Evolutionary conservation across 2,888 invertebrate species (phyloP).

Genomic region (Seira ritae): DNA sequence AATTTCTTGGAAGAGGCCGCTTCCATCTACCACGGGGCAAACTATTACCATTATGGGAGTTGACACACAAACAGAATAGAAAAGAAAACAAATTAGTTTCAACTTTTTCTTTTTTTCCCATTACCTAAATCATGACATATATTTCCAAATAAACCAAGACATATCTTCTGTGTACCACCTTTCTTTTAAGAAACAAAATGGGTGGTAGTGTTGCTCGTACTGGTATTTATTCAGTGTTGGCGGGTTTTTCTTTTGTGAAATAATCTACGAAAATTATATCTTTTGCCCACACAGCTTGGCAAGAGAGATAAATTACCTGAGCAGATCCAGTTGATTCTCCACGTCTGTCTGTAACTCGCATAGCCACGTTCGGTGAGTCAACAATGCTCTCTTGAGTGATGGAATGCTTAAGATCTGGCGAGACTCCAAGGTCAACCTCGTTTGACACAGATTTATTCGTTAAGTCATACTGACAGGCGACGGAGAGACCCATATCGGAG

Average conservation of each 20-base stretch:
- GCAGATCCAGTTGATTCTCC: slow-evolving; percentile 73
- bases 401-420: slow-evolving; percentile 90
- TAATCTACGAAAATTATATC: neutral
- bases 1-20: slow-evolving; percentile 88
- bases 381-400: slow-evolving; percentile 93
- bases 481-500: slow-evolving; percentile 93
- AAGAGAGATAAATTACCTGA: slow-evolving; percentile 63
- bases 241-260: too few species aligned
- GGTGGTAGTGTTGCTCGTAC: too few species aligned
- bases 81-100: neutral
- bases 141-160: neutral
- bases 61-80: neutral
- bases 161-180: neutral
- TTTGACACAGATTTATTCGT: slow-evolving; percentile 96
- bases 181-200: neutral
- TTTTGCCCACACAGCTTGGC: neutral
- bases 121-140: neutral
- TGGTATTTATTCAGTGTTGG: neutral
- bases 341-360: slow-evolving; percentile 78
- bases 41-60: slow-evolving; percentile 75
- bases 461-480: slow-evolving; percentile 95
- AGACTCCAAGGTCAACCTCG: slow-evolving; percentile 85
- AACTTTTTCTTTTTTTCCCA: neutral
- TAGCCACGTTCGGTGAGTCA: slow-evolving; percentile 95
- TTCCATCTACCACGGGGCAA: slow-evolving; percentile 89